Evolutionary conservation across 2,113 vertebrate species (phyloP).

Genomic region (Apteryx owenii): DNA sequence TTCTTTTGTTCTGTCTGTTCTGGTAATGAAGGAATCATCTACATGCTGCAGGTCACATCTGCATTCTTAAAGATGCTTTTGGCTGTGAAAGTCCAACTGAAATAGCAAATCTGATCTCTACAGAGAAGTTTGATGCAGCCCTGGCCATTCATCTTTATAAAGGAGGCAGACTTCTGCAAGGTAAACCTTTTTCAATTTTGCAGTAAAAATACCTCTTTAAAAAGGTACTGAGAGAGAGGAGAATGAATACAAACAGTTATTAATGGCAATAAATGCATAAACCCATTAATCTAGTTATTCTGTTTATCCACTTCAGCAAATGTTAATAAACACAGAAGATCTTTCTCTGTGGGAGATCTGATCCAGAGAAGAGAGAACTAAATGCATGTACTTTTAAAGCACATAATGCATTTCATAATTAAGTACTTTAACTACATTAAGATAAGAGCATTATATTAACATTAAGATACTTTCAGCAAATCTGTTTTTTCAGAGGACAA

Average conservation of each 20-base stretch:
- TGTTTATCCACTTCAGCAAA: background rate
- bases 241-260: background rate
- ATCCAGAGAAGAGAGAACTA: background rate
- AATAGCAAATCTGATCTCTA: conserved; percentile 73
- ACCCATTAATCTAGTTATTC: background rate
- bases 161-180: conserved; percentile 89
- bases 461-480: background rate
- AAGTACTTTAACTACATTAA: background rate
- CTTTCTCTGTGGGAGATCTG: background rate
- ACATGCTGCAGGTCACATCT: conserved; percentile 86
- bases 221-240: background rate
- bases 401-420: background rate
- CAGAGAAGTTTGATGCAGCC: conserved; percentile 80
- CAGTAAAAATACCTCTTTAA: background rate
- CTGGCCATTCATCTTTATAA: conserved; percentile 92
- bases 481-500: background rate
- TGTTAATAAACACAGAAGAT: background rate
- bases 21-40: conserved; percentile 81
- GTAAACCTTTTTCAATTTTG: conserved; percentile 63
- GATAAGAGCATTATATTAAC: conserved; percentile 3
- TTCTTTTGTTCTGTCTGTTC: background rate
- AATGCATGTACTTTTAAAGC: conserved; percentile 4
- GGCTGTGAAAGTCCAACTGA: conserved; percentile 79
- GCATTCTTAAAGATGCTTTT: conserved; percentile 84
- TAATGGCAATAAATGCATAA: background rate